Base-by-base conservation (phyloP, 2,888 invertebrate genomes). In the Leptura quadrifasciata region DNA sequence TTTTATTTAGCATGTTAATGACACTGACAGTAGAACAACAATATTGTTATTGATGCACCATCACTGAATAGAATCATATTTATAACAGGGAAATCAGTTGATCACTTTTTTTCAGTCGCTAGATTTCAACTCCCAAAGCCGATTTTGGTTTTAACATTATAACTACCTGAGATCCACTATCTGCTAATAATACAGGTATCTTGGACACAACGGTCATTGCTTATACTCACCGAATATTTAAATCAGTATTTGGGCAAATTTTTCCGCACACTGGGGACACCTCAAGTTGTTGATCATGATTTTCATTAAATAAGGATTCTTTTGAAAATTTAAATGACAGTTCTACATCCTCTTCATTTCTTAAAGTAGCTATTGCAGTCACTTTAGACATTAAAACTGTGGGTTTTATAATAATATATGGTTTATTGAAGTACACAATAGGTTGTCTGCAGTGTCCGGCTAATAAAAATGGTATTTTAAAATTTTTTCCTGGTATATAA, bases 371-470 rank as follows among this genome's bases (percentile, higher is more conserved):
- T 0, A 87, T 79, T 64, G 90, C 89, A 1, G 86, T 87, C 0
- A 90, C 88, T 1, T 90, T 90, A 72, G 91, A 90, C 82, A 93
- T 93, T 61, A 93, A 90, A 12, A 94, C 87, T 0, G 94, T 92
- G 75, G 93, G 91, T 77, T 91, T 91, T 84, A 94, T 90, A 64
- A 91, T 88, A 73, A 94, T 85, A 82, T 93, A 91, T 0, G 92
- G 91, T 24, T 91, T 90, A 20, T 91, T 89, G 84, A 94, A 93
- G 67, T 90, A 88, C 5, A 94, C 91, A 20, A 91, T 90, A 0
- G 95, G 93, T 81, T 94, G 94, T 74, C 91, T 89, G 0, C 93
- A 93, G 61, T 90, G 86, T 12, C 93, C 94, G 20, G 93, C 93
- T 15, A 95, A 89, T 20, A 94, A 85, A 84, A 95, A 91, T 76